Conservation (phyloP, 1,140 invertebrate species). For the Calephelis nemesis region DNA sequence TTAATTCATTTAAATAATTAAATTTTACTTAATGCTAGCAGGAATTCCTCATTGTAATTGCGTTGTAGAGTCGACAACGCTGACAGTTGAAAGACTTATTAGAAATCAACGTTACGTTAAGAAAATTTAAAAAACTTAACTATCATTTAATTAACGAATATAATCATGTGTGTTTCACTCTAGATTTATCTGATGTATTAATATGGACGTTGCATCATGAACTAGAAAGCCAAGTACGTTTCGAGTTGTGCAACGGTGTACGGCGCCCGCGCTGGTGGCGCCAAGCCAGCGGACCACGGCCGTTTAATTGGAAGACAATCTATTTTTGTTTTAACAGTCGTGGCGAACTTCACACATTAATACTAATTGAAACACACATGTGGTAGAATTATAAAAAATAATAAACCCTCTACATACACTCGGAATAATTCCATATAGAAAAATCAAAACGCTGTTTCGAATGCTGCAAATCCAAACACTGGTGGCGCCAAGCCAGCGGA, state of each 20-base stretch:
- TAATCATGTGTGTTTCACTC: neutral
- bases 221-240: constrained; percentile 25
- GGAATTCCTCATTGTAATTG: too few species aligned
- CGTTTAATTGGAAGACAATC: constrained; percentile 49
- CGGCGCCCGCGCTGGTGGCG: constrained; percentile 48
- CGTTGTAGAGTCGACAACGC: too few species aligned
- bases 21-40: too few species aligned
- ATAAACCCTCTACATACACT: too few species aligned
- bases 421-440: too few species aligned
- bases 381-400: neutral
- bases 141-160: neutral
- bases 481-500: constrained; percentile 58
- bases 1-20: too few species aligned
- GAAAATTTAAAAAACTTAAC: too few species aligned
- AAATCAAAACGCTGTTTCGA: too few species aligned
- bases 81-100: too few species aligned
- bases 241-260: constrained; percentile 45
- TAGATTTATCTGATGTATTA: constrained; percentile 15
- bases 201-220: constrained; percentile 15
- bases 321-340: constrained; percentile 32
- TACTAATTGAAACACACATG: neutral
- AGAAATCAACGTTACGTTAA: too few species aligned
- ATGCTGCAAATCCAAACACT: too few species aligned
- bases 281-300: constrained; percentile 59
- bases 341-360: constrained; percentile 14